Evolutionary conservation across 2,888 invertebrate genomes (phyloP).

Genomic region (Ectemnius cavifrons): DNA sequence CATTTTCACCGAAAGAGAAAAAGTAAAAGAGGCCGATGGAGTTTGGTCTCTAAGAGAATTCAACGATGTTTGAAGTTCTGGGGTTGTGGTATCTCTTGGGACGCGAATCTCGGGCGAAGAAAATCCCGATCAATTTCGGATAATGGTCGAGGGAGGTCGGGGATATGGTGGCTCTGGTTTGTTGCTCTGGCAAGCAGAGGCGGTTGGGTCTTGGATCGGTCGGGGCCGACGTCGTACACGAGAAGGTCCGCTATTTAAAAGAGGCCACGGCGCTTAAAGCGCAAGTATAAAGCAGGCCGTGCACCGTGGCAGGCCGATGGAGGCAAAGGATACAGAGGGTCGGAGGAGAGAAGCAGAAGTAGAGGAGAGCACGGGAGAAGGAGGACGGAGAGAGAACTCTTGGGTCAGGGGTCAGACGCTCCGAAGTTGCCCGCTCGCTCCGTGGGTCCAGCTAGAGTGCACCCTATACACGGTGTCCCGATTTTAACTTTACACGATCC

Average conservation of each 20-base stretch:
- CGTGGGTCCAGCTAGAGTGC: constrained; percentile 66
- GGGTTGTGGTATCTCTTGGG: constrained; percentile 3
- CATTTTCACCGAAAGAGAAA: too few species aligned
- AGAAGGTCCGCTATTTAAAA: constrained; percentile 66
- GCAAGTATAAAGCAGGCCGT: constrained; percentile 67
- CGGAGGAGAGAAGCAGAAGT: constrained; percentile 30
- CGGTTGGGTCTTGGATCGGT: constrained; percentile 19
- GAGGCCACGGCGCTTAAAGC: constrained; percentile 67
- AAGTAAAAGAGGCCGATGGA: too few species aligned
- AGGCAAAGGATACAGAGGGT: constrained; percentile 38
- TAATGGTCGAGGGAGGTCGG: background rate
- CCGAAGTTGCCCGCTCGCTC: constrained; percentile 71
- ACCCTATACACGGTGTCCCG: constrained; percentile 54
- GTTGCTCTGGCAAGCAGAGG: background rate
- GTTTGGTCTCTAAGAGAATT: too few species aligned
- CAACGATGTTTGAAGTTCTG: constrained; percentile 26
- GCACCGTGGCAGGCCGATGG: constrained; percentile 46
- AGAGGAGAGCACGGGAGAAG: constrained; percentile 60
- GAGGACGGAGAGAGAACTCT: constrained; percentile 69
- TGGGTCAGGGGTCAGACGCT: constrained; percentile 74
- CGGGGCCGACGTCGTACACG: constrained; percentile 19
- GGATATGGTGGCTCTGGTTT: background rate
- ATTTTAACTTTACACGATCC: constrained; percentile 8
- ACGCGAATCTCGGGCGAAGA: background rate
- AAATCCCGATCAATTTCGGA: constrained; percentile 9